phyloP scores from a whole-genome alignment of 1,140 invertebrate genomes.

The Formica exsecta region DNA sequence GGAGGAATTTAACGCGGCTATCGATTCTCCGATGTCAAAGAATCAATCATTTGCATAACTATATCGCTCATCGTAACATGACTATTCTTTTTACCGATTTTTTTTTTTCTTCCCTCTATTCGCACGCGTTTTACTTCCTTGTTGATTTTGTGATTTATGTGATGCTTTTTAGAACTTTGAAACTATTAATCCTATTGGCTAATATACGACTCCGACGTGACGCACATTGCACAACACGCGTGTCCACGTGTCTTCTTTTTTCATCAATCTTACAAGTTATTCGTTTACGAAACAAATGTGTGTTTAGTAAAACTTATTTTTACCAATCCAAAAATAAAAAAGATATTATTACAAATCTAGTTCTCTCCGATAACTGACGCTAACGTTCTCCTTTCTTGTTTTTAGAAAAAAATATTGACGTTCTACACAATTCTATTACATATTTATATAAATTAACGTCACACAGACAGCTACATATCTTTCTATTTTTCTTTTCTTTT shows the following conservation, averaged over 20 bases:
- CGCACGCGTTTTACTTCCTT: not conserved
- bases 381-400: not conserved
- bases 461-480: not conserved
- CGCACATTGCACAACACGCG: conserved; percentile 17
- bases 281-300: conserved; percentile 3
- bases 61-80: not conserved
- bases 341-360: not conserved
- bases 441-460: not conserved
- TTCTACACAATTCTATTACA: too few species aligned
- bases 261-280: conserved; percentile 35
- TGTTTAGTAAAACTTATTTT: conserved; percentile 3
- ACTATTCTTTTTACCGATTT: not conserved
- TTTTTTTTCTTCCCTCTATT: not conserved
- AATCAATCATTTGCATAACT: not conserved
- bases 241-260: conserved; percentile 9
- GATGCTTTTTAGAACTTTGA: conserved; percentile 32
- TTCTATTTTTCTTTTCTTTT: not conserved
- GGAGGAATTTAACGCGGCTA: not conserved
- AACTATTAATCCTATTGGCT: conserved; percentile 50
- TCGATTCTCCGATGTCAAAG: not conserved
- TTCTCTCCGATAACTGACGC: not conserved
- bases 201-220: not conserved
- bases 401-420: too few species aligned
- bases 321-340: conserved; percentile 12
- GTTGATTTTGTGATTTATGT: conserved; percentile 27